Base-by-base conservation (phyloP, 1,140 invertebrate genomes). In the Cyphomyrmex costatus region DNA sequence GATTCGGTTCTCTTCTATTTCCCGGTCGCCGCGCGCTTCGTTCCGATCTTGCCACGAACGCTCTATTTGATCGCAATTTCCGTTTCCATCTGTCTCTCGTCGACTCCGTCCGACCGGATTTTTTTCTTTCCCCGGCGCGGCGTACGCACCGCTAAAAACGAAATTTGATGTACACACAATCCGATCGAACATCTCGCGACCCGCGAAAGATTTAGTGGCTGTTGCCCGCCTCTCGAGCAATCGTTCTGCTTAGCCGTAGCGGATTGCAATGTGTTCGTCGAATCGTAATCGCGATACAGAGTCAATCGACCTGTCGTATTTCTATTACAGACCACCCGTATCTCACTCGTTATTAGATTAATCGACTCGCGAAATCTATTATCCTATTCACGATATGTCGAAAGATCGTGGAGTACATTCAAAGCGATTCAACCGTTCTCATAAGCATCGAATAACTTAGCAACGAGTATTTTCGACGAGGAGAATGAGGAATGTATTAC, bases 11-110 rank as follows among this genome's bases (percentile, higher is more conserved):
- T 16, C 65, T 21, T 76, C 51, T 79, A 89, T 85, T 88, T 73
- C 87, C 42, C 49, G 27, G n/a, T 30, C 60, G n/a, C 30, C 7
- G 14, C 30, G 16, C 8, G 16, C 21, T 46, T 77, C 36, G 65
- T 51, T 49, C 65, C 82, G 80, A 58, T 76, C 51, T 65, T 85
- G 82, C 83, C 56, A 60, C 76, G 68, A 33, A 49, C 53, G 68
- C 53, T 60, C 79, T 73, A 88, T 89, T 89, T 88, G 82, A 66
- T 80, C 60, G 88, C 88, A 89, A 89, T 89, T 89, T 88, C 88
- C 88, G 87, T 86, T 89, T 77, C 87, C 87, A 88, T 89, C 88
- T 85, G 85, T 89, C 82, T 88, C 87, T 89, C 86, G 84, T 85
- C 86, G 71, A 71, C 56, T 77, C 84, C 65, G 76, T 30, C 46